Conservation (phyloP, 2,888 invertebrate species). For the Enoplolaimus lenunculus region DNA sequence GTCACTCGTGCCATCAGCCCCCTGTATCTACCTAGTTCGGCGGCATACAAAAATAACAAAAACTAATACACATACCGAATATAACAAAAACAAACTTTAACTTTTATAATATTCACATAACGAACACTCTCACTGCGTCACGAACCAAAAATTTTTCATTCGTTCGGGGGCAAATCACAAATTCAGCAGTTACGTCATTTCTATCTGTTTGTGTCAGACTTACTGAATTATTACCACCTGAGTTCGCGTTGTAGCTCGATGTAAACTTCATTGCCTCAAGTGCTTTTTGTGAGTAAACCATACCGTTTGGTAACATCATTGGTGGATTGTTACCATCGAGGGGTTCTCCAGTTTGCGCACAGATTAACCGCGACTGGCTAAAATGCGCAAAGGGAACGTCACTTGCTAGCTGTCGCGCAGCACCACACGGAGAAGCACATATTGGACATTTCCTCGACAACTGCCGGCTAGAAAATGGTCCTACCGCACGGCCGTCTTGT, state of each 20-base stretch:
- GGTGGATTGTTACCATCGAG: slow-evolving; percentile 95
- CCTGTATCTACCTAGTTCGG: no score
- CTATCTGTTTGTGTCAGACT: background rate
- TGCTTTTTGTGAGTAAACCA: slow-evolving; percentile 49
- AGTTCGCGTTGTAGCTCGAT: background rate
- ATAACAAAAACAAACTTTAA: no score
- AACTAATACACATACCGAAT: no score
- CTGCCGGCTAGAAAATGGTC: no score
- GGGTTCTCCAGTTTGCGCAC: slow-evolving; percentile 70
- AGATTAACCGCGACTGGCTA: slow-evolving; percentile 83
- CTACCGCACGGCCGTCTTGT: background rate
- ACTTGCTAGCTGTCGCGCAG: slow-evolving; percentile 36
- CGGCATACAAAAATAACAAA: no score
- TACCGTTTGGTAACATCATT: slow-evolving; percentile 95
- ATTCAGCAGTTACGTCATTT: no score
- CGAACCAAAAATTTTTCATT: slow-evolving; percentile 76
- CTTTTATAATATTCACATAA: slow-evolving; percentile 55
- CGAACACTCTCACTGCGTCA: slow-evolving; percentile 87
- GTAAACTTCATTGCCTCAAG: background rate
- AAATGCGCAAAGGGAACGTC: slow-evolving; percentile 79
- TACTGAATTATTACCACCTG: background rate
- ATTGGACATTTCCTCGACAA: slow-evolving; percentile 61
- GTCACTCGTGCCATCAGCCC: no score
- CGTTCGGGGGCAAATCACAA: slow-evolving; percentile 83
- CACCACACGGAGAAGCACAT: slow-evolving; percentile 56